Percentiles rank a stretch among this genome's conserved stretches.
These are phyloP conservation scores for Thripadectes ignobilis DNA, from an alignment of 2,797 vertebrate species.

Conservation along the genomic window DNA sequence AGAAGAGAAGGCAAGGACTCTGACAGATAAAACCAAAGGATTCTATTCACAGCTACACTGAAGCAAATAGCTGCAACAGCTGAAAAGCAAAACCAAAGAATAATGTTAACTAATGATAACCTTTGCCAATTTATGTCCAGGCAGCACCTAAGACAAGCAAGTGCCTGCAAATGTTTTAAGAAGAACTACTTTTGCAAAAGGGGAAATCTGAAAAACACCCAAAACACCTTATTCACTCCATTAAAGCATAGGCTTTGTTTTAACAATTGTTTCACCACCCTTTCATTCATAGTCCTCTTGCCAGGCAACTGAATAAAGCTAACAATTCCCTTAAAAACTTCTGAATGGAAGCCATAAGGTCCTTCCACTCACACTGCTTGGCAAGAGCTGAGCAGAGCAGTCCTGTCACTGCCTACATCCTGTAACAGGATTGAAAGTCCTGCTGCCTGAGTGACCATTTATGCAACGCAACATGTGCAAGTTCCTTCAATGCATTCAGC, in stretches of 20 bases:
- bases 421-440: background rate
- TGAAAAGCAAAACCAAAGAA: background rate
- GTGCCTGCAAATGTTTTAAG: background rate
- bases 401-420: background rate
- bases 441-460: background rate
- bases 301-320: background rate
- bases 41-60: background rate
- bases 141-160: background rate
- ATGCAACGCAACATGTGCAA: background rate
- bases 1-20: background rate
- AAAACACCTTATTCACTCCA: background rate
- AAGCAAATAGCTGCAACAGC: background rate
- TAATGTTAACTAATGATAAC: fast-evolving
- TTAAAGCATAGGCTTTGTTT: background rate
- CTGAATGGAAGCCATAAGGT: background rate
- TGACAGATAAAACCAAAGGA: background rate
- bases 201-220: background rate
- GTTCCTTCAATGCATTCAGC: background rate
- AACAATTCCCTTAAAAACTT: background rate
- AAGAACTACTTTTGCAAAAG: background rate
- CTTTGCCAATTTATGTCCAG: background rate
- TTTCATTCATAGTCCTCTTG: background rate
- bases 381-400: background rate
- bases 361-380: background rate
- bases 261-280: background rate